These are phyloP conservation scores for Babylonia areolata DNA, from an alignment of 1,140 invertebrate genomes.

Conservation along the genomic window DNA sequence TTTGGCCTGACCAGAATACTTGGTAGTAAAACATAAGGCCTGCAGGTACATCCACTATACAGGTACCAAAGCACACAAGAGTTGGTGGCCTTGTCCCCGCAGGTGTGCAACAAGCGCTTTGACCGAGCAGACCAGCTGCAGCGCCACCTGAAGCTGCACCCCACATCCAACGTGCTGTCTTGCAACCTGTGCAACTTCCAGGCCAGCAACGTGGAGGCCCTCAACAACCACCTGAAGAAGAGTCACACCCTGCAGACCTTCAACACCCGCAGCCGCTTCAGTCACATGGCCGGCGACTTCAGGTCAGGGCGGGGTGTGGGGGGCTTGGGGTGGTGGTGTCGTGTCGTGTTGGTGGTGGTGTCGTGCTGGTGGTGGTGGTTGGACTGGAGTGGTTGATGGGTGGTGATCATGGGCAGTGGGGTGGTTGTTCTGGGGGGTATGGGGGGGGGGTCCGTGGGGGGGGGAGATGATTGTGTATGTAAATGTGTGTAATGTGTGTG, in stretches of 20 bases:
- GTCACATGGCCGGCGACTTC: conserved; percentile 14
- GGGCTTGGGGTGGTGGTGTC: background rate
- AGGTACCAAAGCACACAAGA: no score
- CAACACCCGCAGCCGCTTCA: conserved; percentile 45
- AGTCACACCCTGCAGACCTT: conserved; percentile 54
- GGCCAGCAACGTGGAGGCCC: conserved; percentile 55
- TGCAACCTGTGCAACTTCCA: conserved; percentile 65
- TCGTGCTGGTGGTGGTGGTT: no score
- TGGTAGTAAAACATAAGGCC: no score
- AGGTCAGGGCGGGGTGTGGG: background rate
- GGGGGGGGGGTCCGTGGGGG: no score
- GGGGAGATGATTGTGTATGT: no score
- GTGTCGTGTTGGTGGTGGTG: no score
- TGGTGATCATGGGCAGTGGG: no score
- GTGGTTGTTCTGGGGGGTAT: no score
- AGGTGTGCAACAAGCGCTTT: conserved; percentile 66
- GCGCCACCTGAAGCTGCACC: conserved; percentile 63
- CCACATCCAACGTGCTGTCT: conserved; percentile 54
- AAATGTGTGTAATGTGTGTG: no score
- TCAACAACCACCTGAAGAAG: conserved; percentile 64
- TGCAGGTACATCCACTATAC: no score
- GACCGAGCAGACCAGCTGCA: conserved; percentile 62
- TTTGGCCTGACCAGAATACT: no score
- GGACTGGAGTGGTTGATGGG: background rate
- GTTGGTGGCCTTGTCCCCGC: no score